Evolutionary conservation across 1,140 invertebrate genomes (phyloP).

Genomic region (Neodiprion pinetum): DNA sequence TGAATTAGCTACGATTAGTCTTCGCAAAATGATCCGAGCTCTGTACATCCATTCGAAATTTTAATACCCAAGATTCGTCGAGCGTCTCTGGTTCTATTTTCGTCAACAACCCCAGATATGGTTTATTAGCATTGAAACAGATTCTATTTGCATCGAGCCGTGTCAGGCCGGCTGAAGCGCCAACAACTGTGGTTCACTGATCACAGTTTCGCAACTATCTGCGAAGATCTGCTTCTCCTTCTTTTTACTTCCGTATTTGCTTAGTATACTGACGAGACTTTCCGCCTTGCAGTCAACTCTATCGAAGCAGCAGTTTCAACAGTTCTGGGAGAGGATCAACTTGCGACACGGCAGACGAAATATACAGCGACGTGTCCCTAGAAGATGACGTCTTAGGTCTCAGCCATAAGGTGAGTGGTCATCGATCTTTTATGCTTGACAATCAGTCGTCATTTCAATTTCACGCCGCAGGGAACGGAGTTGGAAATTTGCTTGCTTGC

Average conservation of each 20-base stretch:
- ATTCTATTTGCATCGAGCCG: slow-evolving; percentile 6
- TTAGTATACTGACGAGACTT: not conserved
- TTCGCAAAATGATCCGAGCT: too few species aligned
- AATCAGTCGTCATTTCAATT: too few species aligned
- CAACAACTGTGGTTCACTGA: slow-evolving; percentile 15
- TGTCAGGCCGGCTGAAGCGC: slow-evolving; percentile 12
- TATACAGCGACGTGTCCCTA: slow-evolving; percentile 89
- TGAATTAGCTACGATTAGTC: too few species aligned
- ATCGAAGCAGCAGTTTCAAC: slow-evolving; percentile 89
- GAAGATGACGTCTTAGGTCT: slow-evolving; percentile 91
- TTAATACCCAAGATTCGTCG: too few species aligned
- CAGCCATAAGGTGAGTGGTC: slow-evolving; percentile 80
- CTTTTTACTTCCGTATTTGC: slow-evolving; percentile 19
- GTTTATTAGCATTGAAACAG: too few species aligned
- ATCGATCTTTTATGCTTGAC: not conserved
- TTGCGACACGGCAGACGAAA: slow-evolving; percentile 88
- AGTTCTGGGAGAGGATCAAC: slow-evolving; percentile 87
- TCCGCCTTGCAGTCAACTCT: slow-evolving; percentile 77
- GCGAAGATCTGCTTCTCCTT: not conserved
- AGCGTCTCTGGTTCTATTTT: too few species aligned
- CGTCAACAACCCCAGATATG: too few species aligned
- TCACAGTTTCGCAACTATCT: too few species aligned
- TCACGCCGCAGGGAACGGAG: too few species aligned
- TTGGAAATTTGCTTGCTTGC: too few species aligned
- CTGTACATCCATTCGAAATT: too few species aligned